Conservation (phyloP, 2,888 invertebrate species). For the Apotomis turbidana region DNA sequence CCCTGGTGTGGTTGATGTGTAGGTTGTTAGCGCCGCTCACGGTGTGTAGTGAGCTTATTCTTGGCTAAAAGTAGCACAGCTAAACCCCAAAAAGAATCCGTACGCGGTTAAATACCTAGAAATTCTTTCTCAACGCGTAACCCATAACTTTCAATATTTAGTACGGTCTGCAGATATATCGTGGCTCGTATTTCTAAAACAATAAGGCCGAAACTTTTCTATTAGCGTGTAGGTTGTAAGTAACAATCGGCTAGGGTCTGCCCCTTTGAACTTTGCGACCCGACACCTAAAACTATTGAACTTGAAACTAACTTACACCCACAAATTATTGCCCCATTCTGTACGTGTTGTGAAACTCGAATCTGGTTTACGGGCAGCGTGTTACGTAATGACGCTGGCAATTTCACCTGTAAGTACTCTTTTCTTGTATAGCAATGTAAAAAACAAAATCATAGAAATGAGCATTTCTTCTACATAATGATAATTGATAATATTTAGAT, state of each 20-base stretch:
- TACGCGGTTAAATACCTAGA: conserved; percentile 28
- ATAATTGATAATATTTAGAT: too few species aligned
- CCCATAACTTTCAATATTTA: conserved; percentile 36
- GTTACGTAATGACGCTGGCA: neutral
- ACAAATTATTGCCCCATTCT: conserved; percentile 38
- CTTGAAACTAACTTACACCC: conserved; percentile 41
- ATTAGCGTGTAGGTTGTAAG: conserved; percentile 31
- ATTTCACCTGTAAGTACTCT: neutral
- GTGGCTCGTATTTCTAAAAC: conserved; percentile 27
- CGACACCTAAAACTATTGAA: conserved; percentile 44
- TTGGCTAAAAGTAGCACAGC: too few species aligned
- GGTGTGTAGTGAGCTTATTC: too few species aligned
- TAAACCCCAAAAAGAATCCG: neutral
- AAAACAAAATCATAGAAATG: too few species aligned
- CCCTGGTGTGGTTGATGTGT: too few species aligned
- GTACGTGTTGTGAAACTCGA: conserved; percentile 38
- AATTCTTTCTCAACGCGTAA: conserved; percentile 19
- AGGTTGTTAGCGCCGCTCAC: too few species aligned
- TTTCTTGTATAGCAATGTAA: neutral
- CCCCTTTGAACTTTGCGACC: conserved; percentile 43
- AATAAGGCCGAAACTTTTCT: conserved; percentile 34
- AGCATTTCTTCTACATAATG: too few species aligned
- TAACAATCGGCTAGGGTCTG: conserved; percentile 32
- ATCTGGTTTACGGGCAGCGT: conserved; percentile 27
- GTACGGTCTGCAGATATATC: conserved; percentile 28